phyloP scores from a whole-genome alignment of 2,888 invertebrate species.

The Macrophya alboannulata region DNA sequence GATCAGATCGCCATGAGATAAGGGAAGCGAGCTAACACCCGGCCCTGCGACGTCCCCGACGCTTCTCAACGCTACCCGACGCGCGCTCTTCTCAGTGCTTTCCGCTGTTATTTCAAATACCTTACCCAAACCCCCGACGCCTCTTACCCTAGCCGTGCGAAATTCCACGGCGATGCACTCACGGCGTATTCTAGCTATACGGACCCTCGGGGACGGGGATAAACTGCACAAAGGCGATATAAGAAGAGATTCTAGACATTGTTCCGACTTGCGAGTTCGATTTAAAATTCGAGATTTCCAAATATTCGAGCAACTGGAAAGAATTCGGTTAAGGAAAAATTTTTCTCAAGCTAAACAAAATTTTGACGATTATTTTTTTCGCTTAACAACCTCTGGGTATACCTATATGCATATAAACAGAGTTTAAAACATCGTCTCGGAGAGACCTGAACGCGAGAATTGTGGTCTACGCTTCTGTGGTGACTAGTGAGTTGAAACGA shows the following conservation, averaged over 20 bases:
- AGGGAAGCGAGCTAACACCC: slow-evolving; percentile 79
- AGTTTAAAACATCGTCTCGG: not conserved
- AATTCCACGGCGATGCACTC: slow-evolving; percentile 56
- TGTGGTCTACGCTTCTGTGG: slow-evolving; percentile 44
- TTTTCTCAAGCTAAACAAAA: too few species aligned
- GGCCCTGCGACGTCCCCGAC: slow-evolving; percentile 61
- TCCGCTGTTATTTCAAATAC: slow-evolving; percentile 57
- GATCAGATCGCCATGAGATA: slow-evolving; percentile 80
- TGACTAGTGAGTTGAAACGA: slow-evolving; percentile 62
- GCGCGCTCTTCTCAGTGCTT: slow-evolving; percentile 43
- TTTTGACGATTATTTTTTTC: not conserved
- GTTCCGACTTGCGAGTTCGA: slow-evolving; percentile 3
- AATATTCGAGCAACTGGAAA: not conserved
- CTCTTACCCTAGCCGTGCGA: slow-evolving; percentile 52
- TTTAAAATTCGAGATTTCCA: not conserved
- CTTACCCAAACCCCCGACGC: slow-evolving; percentile 57
- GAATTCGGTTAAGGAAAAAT: not conserved
- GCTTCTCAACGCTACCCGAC: slow-evolving; percentile 30
- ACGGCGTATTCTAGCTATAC: not conserved
- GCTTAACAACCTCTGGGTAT: not conserved
- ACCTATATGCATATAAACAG: not conserved
- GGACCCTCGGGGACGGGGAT: not conserved
- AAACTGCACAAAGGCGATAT: slow-evolving; percentile 14
- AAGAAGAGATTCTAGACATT: not conserved
- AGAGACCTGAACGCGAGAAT: slow-evolving; percentile 27